These are phyloP conservation scores for Amazona guildingii DNA, from an alignment of 2,113 vertebrate genomes.

Conservation along the genomic window DNA sequence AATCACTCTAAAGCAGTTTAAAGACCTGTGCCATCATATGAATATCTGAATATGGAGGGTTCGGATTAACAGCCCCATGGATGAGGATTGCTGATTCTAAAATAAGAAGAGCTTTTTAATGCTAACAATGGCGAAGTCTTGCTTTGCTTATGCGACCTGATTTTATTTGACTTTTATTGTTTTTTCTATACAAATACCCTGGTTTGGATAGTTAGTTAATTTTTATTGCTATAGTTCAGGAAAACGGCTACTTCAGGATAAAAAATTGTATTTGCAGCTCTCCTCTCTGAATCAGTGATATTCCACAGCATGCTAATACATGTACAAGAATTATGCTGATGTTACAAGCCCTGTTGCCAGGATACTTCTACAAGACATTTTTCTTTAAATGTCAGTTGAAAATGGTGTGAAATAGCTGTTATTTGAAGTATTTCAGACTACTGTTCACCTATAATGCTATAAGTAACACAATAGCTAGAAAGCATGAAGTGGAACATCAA, in stretches of 20 bases:
- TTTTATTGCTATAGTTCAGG: background rate
- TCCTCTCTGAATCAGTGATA: background rate
- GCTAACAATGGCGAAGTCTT: background rate
- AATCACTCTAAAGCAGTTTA: background rate
- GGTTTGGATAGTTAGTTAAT: background rate
- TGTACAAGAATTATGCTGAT: constrained; percentile 28
- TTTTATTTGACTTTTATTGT: background rate
- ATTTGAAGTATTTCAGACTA: constrained; percentile 57
- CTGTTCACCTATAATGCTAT: constrained; percentile 23
- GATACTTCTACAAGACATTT: constrained; percentile 61
- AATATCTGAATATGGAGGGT: fast-evolving
- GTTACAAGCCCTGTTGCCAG: constrained; percentile 58
- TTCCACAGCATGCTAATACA: constrained; percentile 21
- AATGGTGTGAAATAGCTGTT: constrained; percentile 62
- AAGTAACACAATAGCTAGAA: constrained; percentile 36
- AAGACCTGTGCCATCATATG: background rate
- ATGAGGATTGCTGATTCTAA: background rate
- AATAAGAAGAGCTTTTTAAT: background rate
- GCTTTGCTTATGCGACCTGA: background rate
- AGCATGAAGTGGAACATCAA: constrained; percentile 29
- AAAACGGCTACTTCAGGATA: background rate
- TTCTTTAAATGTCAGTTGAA: constrained; percentile 49
- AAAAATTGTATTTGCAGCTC: constrained; percentile 3
- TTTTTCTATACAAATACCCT: background rate
- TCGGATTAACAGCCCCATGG: background rate